phyloP scores from a whole-genome alignment of 2,888 invertebrate genomes.

The Watsonalla cultraria region DNA sequence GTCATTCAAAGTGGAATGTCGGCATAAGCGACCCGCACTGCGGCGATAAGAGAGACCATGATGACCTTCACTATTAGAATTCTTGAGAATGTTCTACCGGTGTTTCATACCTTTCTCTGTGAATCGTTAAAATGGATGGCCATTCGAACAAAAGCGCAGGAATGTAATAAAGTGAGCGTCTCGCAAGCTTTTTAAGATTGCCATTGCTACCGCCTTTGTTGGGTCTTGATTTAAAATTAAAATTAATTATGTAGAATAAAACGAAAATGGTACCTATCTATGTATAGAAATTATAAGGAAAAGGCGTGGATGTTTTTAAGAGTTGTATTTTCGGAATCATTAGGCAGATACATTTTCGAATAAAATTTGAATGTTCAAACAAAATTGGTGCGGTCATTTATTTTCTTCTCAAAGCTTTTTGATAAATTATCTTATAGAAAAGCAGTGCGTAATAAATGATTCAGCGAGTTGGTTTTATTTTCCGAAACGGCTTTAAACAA shows the following conservation, averaged over 20 bases:
- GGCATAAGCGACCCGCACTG: too few species aligned
- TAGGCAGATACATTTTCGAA: too few species aligned
- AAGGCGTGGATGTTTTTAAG: too few species aligned
- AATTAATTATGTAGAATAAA: not conserved
- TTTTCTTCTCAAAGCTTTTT: too few species aligned
- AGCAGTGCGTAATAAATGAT: not conserved
- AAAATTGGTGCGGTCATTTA: too few species aligned
- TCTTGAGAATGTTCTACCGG: not conserved
- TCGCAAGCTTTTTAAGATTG: not conserved
- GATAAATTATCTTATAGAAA: too few species aligned
- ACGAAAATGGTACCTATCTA: not conserved
- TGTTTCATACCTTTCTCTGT: not conserved
- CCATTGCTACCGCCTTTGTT: constrained; percentile 11
- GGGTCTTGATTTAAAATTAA: not conserved
- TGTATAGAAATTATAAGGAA: not conserved
- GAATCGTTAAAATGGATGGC: constrained; percentile 6
- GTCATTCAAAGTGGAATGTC: too few species aligned
- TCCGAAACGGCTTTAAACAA: constrained; percentile 10
- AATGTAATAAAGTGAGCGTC: constrained; percentile 22
- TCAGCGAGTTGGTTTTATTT: constrained; percentile 5
- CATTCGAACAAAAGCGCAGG: constrained; percentile 14
- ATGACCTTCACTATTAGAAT: too few species aligned
- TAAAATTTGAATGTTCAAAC: too few species aligned
- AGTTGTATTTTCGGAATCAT: too few species aligned
- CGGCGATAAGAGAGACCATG: too few species aligned